A percentile compares a stretch with the other conserved stretches of the same genome.
These are phyloP conservation scores for Neodiprion fabricii DNA, from an alignment of 1,140 invertebrate species.

Conservation along the genomic window DNA sequence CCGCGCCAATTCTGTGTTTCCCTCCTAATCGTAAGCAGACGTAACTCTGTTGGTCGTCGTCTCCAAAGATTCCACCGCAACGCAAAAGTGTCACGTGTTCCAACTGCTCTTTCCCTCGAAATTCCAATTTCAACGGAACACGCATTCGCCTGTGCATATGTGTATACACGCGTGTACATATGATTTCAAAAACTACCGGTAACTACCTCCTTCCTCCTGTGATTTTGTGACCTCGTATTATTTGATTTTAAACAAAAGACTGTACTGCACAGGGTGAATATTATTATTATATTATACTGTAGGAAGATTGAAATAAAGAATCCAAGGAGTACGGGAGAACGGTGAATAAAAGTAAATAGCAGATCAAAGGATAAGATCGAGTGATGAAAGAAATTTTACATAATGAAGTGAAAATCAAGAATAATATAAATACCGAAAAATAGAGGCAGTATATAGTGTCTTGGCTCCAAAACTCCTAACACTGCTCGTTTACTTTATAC, in stretches of 20 bases:
- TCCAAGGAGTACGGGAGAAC: background rate
- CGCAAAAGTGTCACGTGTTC: background rate
- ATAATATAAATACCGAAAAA: too few relatives aligned
- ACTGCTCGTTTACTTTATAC: too few relatives aligned
- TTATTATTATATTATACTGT: background rate
- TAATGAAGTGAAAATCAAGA: too few relatives aligned
- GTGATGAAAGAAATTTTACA: background rate
- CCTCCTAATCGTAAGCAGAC: background rate
- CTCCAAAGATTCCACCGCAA: background rate
- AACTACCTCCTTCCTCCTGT: constrained; percentile 6
- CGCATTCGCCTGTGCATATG: background rate
- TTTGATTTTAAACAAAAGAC: background rate
- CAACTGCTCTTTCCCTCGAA: background rate
- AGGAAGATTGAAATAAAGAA: background rate
- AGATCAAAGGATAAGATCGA: background rate
- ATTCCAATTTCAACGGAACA: background rate
- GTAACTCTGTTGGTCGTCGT: background rate
- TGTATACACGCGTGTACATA: background rate
- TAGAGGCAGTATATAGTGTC: too few relatives aligned
- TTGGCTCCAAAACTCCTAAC: too few relatives aligned
- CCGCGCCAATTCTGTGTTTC: background rate
- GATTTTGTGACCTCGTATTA: background rate
- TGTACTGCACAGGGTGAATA: background rate
- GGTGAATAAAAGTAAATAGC: background rate
- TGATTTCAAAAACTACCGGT: background rate